Evolutionary conservation across 2,113 vertebrate species (phyloP), one percentile per base, ranked within the genome.

Genomic region (Apteryx owenii): DNA sequence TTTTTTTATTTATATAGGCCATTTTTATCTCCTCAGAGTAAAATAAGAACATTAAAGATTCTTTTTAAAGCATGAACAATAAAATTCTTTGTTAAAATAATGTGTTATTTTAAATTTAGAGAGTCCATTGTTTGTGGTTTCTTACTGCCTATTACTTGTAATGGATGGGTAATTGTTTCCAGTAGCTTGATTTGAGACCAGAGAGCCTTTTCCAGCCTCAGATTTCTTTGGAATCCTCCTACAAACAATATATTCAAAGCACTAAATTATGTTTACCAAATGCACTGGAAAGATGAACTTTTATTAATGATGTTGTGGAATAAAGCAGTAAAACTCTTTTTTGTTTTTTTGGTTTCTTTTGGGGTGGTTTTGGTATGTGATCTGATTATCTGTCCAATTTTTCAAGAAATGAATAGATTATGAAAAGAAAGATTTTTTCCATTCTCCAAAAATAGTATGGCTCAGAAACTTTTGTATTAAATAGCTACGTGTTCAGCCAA

Each of bases 21-120:
- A 81, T 58, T 93, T 88, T 81, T 62, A 51, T 73, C 44, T 76
- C 31, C 50, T 71, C 15, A 72, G 33, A 71, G 12, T 91, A 94
- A 82, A 88, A 85, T 58, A 73, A 72, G n/a, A 83, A 62, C 8
- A 66, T 68, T 82, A 62, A 64, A 80, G 26, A 54, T 88, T 87
- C 1, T 21, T 81, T 88, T 91, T 81, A 48, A 46, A 87, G 26
- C 26, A 60, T 42, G 51, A 80, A 73, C 9, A 90, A 89, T 73
- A 62, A 84, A 85, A 51, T 20, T 70, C 26, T 88, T 94, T 92
- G 51, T 91, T 93, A 87, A 92, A 92, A 89, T 80, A 90, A 77
- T 40, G 42, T 78, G 71, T 62, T 96, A 56, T 96, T 92, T 95
- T 85, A 76, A 79, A 93, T 93, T 81, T 88, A 70, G 77, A 71